A percentile compares a stretch with the other conserved stretches of the same genome.
Evolutionary conservation across 92 coral and sea anemone species (phyloP).

Genomic region (Micromussa lordhowensis): DNA sequence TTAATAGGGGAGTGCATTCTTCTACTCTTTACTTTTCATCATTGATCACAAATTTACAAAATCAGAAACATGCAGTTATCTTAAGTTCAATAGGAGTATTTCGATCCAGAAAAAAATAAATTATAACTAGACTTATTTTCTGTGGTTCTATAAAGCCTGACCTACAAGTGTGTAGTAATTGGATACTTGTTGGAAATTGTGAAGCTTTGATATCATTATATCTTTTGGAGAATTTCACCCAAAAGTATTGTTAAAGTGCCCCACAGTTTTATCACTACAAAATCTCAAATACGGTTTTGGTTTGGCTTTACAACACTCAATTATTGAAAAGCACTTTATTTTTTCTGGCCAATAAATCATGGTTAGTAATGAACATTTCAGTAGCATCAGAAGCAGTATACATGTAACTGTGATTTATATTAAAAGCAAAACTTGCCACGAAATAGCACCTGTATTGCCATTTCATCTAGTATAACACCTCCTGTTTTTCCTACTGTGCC

Average conservation of each 20-base stretch:
- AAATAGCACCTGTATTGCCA: too few relatives aligned
- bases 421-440: too few relatives aligned
- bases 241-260: too few relatives aligned
- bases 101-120: neutral
- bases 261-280: too few relatives aligned
- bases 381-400: too few relatives aligned
- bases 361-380: too few relatives aligned
- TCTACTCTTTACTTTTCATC: neutral
- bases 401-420: too few relatives aligned
- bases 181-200: neutral
- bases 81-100: neutral
- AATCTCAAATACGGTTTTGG: too few relatives aligned
- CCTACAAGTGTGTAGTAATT: neutral
- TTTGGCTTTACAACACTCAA: too few relatives aligned
- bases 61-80: neutral
- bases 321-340: too few relatives aligned
- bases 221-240: neutral
- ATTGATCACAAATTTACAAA: neutral
- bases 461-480: conserved; percentile 68
- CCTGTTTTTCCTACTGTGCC: conserved; percentile 48
- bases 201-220: neutral
- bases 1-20: neutral
- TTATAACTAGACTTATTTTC: neutral
- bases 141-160: neutral
- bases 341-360: too few relatives aligned